Evolutionary conservation across 2,888 invertebrate genomes (phyloP), one percentile per base, ranked within the genome.

Genomic region (Bellardia bayeri): DNA sequence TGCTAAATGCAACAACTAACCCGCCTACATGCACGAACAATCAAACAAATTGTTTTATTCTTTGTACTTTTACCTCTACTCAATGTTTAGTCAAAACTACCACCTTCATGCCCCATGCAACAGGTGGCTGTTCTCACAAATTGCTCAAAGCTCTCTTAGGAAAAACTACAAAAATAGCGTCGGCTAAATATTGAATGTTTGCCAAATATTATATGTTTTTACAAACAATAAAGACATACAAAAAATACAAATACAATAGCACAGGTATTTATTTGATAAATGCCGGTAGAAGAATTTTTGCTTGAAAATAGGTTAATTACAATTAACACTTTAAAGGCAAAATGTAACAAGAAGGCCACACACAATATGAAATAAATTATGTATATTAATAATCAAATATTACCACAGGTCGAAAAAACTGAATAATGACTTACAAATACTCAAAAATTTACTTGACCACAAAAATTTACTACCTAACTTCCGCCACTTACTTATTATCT

Each of bases 41-140:
- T 5, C 56, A 64, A 49, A 40, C 33, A 30, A n/a, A 58, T 16
- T 56, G 9, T 9, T 16, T 23, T 56, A 16, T 16, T 56, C 8
- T 9, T 30, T 58, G 9, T 58, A 58, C 11, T 5, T 30, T 30
- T 30, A 4, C 11, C 13, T 58, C 30, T 33, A 16, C 56, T 45
- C 51, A 42, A 64, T 40, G 37, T 64, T 16, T 13, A 23, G 30
- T 58, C 1, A 49, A 79, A 49, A 16, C 16, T 13, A 61, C 37
- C 51, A 61, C 23, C 69, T 51, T 68, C 16, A 16, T 82, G 13
- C 16, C 58, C 61, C 42, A 61, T 61, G 61, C 82, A 76, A 82
- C 82, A 82, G 74, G 82, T 82, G 69, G 51, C n/a, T 42, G 8
- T n/a, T 33, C 68, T 68, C 68, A 7, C 33, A 13, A 13, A 11